phyloP scores from a whole-genome alignment of 2,888 invertebrate species.

The Encarsia formosa region DNA sequence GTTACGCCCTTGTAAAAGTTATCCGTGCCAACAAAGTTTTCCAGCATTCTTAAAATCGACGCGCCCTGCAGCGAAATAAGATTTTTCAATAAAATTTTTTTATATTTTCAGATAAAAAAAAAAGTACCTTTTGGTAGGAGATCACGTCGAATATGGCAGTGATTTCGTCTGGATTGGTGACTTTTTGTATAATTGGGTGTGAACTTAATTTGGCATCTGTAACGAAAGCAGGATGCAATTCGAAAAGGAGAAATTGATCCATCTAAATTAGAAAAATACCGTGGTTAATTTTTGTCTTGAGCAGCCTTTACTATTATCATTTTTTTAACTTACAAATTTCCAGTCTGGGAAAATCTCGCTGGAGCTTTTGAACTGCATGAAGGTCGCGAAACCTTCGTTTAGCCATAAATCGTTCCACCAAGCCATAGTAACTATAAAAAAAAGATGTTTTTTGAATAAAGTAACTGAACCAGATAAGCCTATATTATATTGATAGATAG shows the following conservation, averaged over 20 bases:
- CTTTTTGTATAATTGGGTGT: conserved; percentile 85
- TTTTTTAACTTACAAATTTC: conserved; percentile 64
- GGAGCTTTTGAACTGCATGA: conserved; percentile 78
- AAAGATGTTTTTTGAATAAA: neutral
- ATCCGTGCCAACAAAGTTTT: conserved; percentile 70
- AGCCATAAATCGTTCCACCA: conserved; percentile 95
- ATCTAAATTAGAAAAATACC: conserved; percentile 55
- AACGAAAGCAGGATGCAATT: conserved; percentile 68
- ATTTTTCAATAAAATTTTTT: too few relatives aligned
- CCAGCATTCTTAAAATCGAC: conserved; percentile 82
- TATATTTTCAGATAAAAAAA: neutral
- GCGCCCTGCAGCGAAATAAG: conserved; percentile 66
- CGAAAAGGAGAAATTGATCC: conserved; percentile 70
- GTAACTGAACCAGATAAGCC: neutral
- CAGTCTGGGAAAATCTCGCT: conserved; percentile 70
- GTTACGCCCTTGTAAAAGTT: conserved; percentile 70
- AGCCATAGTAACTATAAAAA: conserved; percentile 74
- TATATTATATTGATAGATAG: neutral
- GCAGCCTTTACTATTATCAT: neutral
- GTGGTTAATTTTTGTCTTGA: neutral
- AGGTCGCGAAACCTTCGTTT: conserved; percentile 90
- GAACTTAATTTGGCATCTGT: conserved; percentile 78
- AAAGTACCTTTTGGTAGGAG: conserved; percentile 80
- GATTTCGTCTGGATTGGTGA: conserved; percentile 83
- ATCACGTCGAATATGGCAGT: conserved; percentile 88